Percentiles rank a stretch among this genome's conserved stretches.
Evolutionary conservation across 2,797 vertebrate genomes (phyloP).

Genomic region (Paramormyrops hopkinsi): DNA sequence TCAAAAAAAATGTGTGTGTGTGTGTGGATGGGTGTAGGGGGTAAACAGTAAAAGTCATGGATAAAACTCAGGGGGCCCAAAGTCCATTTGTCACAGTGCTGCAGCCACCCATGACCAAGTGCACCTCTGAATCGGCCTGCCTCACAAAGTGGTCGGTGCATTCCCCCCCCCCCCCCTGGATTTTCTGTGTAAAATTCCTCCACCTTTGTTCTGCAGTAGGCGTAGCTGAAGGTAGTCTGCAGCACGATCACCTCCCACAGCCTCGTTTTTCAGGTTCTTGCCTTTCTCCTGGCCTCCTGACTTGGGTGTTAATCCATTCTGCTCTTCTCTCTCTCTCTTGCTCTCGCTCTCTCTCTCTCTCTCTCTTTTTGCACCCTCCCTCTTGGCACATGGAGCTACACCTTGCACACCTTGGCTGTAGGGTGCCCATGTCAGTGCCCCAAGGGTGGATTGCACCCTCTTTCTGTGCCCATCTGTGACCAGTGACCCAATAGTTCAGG

Average conservation of each 20-base stretch:
- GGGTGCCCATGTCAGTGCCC: neutral
- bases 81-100: neutral
- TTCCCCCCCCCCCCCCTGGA: neutral
- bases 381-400: neutral
- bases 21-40: neutral
- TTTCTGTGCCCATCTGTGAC: neutral
- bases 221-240: neutral
- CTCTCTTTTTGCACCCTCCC: neutral
- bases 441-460: neutral
- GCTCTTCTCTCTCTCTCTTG: neutral
- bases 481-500: neutral
- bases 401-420: neutral
- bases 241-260: neutral
- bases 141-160: neutral
- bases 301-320: neutral
- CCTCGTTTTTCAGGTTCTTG: constrained; percentile 19
- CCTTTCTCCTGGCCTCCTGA: neutral
- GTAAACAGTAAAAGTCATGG: neutral
- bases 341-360: too few species aligned
- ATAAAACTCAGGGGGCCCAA: neutral
- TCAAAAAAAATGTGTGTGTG: neutral
- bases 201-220: neutral
- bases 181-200: neutral
- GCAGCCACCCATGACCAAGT: neutral
- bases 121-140: neutral